Evolutionary conservation across 2,888 invertebrate genomes (phyloP), one percentile per base, ranked within the genome.

Genomic region (Drepanosiphum platanoidis): DNA sequence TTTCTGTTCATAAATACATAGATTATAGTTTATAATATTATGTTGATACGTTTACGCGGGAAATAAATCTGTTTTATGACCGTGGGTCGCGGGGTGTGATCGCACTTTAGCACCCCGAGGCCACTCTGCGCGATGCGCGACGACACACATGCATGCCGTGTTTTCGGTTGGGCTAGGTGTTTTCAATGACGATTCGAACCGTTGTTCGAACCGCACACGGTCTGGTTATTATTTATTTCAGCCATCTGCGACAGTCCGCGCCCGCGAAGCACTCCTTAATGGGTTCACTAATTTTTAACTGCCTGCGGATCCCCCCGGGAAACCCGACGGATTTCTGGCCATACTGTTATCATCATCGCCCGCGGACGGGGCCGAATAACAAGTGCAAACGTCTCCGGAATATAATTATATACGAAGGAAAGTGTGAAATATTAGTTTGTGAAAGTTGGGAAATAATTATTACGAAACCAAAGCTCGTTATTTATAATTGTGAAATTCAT

Each of bases 361-460:
- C 18, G 7, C 18, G 8, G 13, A 27, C 58, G 32, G 34, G 27
- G n/a, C n/a, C 36, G 42, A 61, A 42, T 30, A 81, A 81, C 42
- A 61, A 72, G 82, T 64, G 74, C 74, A 42, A 34, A 74, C 82
- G 82, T 83, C 82, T 42, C 18, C 61, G 42, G 46, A 34, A 61
- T 81, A 80, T 42, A 30, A 82, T 80, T 82, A 82, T n/a, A 9
- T 27, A 61, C 61, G 61, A 11, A 42, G 81, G 27, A 27, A 74
- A 83, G 82, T 83, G 82, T 74, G 82, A 74, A 74, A 74, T 74
- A 74, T 83, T 39, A 64, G 34, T 18, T 42, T n/a, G n/a, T n/a
- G n/a, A n/a, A n/a, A n/a, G n/a, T n/a, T n/a, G n/a, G n/a, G n/a
- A n/a, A n/a, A n/a, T n/a, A n/a, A n/a, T n/a, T n/a, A n/a, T n/a